phyloP scores from a whole-genome alignment of 2,888 invertebrate genomes.

The Drosophila putrida region DNA sequence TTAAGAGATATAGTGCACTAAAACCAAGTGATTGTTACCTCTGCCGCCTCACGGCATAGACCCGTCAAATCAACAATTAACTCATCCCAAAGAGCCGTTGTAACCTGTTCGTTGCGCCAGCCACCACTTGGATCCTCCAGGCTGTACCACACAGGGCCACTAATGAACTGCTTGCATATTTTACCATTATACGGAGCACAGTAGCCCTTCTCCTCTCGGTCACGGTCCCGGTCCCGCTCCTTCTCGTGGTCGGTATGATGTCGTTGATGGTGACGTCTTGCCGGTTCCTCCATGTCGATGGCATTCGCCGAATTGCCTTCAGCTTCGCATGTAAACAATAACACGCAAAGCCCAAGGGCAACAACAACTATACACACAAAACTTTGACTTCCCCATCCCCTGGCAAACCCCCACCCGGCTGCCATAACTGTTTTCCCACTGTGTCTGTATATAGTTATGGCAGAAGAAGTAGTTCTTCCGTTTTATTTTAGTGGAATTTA shows the following conservation, averaged over 20 bases:
- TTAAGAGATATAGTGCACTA: neutral
- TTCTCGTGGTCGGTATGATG: slow-evolving; percentile 65
- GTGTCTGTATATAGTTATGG: slow-evolving; percentile 46
- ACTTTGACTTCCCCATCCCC: slow-evolving; percentile 28
- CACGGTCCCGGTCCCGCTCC: slow-evolving; percentile 47
- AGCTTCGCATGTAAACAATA: slow-evolving; percentile 76
- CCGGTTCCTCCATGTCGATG: slow-evolving; percentile 68
- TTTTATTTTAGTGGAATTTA: slow-evolving; percentile 13
- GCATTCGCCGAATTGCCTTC: slow-evolving; percentile 70
- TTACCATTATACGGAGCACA: slow-evolving; percentile 95
- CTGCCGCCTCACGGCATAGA: slow-evolving; percentile 94
- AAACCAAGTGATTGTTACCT: slow-evolving; percentile 86
- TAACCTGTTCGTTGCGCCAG: slow-evolving; percentile 94
- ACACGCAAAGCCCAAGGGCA: slow-evolving; percentile 68
- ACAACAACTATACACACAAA: slow-evolving; percentile 32
- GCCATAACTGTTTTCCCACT: slow-evolving; percentile 54
- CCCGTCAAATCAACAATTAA: slow-evolving; percentile 92
- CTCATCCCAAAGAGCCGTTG: slow-evolving; percentile 94
- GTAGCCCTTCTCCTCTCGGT: slow-evolving; percentile 87
- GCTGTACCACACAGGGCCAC: slow-evolving; percentile 92
- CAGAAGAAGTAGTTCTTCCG: slow-evolving; percentile 18
- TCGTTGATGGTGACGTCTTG: slow-evolving; percentile 71
- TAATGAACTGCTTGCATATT: slow-evolving; percentile 90
- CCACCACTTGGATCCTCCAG: slow-evolving; percentile 88
- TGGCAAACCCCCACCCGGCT: slow-evolving; percentile 38